phyloP scores from a whole-genome alignment of 1,140 invertebrate species.

The Leptoteleia sp. region DNA sequence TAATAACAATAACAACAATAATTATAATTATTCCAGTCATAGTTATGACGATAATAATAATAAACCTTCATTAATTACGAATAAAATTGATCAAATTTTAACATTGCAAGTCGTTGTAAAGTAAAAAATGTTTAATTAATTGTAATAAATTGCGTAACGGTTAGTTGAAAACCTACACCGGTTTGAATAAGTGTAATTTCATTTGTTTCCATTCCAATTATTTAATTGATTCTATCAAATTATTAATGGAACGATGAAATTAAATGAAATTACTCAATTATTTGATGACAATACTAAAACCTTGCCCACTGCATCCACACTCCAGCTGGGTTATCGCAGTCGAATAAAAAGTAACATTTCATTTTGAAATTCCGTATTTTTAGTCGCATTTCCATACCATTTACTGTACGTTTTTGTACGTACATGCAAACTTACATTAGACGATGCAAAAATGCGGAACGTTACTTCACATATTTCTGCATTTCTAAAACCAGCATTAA shows the following conservation, averaged over 20 bases:
- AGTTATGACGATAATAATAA: too few relatives aligned
- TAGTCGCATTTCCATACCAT: neutral
- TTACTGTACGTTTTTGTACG: too few relatives aligned
- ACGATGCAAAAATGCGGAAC: too few relatives aligned
- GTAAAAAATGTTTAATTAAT: conserved; percentile 15
- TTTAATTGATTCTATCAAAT: conserved; percentile 17
- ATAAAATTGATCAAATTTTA: too few relatives aligned
- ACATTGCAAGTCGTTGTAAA: too few relatives aligned
- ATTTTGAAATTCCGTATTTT: neutral
- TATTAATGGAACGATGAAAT: conserved; percentile 20
- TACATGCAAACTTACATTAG: too few relatives aligned
- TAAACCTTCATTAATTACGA: too few relatives aligned
- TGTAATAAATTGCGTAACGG: neutral
- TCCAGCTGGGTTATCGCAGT: neutral
- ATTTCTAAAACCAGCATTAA: too few relatives aligned
- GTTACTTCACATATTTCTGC: too few relatives aligned
- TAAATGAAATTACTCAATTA: conserved; percentile 10
- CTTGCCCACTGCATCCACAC: too few relatives aligned
- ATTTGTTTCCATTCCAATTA: conserved; percentile 25
- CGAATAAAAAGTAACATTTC: neutral
- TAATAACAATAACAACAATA: too few relatives aligned
- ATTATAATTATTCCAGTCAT: too few relatives aligned
- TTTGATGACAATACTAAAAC: neutral
- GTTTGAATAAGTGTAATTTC: conserved; percentile 19
- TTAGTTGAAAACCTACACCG: conserved; percentile 3